phyloP scores from a whole-genome alignment of 2,113 vertebrate species.

The Prinia subflava region DNA sequence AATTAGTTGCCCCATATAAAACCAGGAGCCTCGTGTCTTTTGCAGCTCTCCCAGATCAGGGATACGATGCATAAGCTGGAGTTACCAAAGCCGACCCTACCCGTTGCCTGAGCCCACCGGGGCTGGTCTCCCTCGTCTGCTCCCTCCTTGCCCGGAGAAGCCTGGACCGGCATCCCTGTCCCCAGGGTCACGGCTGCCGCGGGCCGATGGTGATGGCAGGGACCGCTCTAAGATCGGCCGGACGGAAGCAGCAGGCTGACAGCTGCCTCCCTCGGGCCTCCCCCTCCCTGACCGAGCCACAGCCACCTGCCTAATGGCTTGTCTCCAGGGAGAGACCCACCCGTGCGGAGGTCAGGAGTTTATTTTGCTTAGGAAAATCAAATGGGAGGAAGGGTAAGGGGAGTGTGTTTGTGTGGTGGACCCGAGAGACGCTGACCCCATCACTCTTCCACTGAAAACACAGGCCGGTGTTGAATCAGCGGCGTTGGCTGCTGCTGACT shows the following conservation, averaged over 20 bases:
- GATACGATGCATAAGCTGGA: no score
- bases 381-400: not conserved
- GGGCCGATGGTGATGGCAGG: not conserved
- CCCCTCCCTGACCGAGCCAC: not conserved
- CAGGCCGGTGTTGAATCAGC: not conserved
- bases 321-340: not conserved
- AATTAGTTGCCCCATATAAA: not conserved
- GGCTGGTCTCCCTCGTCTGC: not conserved
- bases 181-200: not conserved
- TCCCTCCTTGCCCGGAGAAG: not conserved
- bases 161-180: not conserved
- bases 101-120: not conserved
- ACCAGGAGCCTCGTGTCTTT: not conserved
- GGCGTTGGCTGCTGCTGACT: not conserved
- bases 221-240: not conserved
- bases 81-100: not conserved
- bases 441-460: not conserved
- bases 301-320: not conserved
- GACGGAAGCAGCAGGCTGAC: not conserved
- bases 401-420: not conserved
- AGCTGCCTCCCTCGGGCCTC: not conserved
- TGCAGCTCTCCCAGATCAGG: not conserved
- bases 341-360: not conserved
- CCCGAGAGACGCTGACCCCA: not conserved
- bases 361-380: not conserved